Evolutionary conservation across 2,113 vertebrate species (phyloP).

Genomic region (Bombycilla garrulus): DNA sequence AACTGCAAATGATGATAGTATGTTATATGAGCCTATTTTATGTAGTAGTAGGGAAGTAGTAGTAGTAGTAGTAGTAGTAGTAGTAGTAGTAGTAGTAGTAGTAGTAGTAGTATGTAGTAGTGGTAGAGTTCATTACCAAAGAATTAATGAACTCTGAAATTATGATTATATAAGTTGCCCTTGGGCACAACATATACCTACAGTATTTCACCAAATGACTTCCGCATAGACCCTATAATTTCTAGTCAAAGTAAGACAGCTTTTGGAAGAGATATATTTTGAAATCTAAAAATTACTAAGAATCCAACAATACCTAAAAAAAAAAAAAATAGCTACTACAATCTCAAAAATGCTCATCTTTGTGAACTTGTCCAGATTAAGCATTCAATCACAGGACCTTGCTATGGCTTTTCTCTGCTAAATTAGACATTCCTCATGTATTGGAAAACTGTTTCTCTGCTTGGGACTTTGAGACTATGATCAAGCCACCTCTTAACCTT

Average conservation of each 20-base stretch:
- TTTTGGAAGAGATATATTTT: neutral
- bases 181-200: neutral
- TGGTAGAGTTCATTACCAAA: neutral
- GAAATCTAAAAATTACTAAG: neutral
- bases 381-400: neutral
- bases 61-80: too few relatives aligned
- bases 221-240: neutral
- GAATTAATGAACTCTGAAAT: neutral
- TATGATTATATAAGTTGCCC: neutral
- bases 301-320: neutral
- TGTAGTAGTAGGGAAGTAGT: neutral
- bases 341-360: neutral
- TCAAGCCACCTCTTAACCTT: conserved; percentile 35
- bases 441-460: neutral
- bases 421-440: neutral
- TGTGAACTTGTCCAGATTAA: neutral
- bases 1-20: neutral
- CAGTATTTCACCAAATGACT: neutral
- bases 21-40: neutral
- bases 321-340: neutral
- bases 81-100: too few relatives aligned
- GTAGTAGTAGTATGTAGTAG: too few relatives aligned
- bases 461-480: neutral
- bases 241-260: neutral
- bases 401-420: neutral